Base-by-base conservation (phyloP, 2,797 vertebrate species). In the Rhinichthys osculus region DNA sequence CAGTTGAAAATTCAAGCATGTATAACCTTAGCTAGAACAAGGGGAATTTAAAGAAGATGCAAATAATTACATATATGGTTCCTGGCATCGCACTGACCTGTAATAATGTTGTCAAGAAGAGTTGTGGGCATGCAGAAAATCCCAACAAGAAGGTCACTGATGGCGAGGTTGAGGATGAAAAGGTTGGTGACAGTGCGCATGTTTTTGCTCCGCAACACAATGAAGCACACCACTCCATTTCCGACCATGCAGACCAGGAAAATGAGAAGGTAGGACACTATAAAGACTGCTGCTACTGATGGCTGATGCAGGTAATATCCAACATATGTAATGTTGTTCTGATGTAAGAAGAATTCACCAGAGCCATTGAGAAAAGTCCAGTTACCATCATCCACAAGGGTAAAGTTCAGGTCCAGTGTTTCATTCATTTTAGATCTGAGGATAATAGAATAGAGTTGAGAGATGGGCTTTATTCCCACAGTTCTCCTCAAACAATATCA, bases 121-220 rank as follows among this genome's bases (percentile, higher is more conserved):
- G 97, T 98, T 30, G 96, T 96, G 70, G 98, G 97, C 97, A 99
- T 98, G 85, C 98, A 99, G 94, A 98, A 98, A 91, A 98, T 96
- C n/a, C 97, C 98, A 86, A 99, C 96, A 54, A 99, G 94, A 35
- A 99, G 92, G 90, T 99, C 98, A 0, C 97, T 98, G 89, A 98
- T 91, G 0, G 97, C 98, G 3, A 99, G 94, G 91, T 98, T 99
- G 33, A 98, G 91, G 90, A 98, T 98, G 92, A 99, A 98, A 35
- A 98, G 86, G 91, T 98, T 98, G 47, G 97, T 99, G 88, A 99
- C 96, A 0, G 97, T 98, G 52, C 94, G 91, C 97, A 98, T 98
- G 47, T 95, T 97, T 87, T 93, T 97, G 91, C 95, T 97, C 87
- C 93, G 87, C 90, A 97, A 93, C 35, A 98, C 92, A 1, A 96